Base-by-base conservation (phyloP, 2,888 invertebrate species). In the Amphipyra berbera region DNA sequence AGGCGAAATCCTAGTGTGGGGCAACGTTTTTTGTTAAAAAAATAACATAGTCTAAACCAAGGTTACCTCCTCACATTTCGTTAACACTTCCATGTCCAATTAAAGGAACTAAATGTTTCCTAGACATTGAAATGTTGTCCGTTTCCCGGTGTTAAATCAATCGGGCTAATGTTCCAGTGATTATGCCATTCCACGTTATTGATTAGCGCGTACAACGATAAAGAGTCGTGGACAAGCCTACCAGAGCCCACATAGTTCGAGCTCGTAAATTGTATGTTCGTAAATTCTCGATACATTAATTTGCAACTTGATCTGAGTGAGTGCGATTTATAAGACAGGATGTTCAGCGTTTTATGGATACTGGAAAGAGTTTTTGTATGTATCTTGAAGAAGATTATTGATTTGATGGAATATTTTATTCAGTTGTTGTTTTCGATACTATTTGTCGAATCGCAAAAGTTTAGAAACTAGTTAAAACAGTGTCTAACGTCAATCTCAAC, bases 121-220 rank as follows among this genome's bases (percentile, higher is more conserved):
- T 87, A 81, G 83, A 85, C 83, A 79, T 82, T 84, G 77, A 85
- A 82, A 84, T 79, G 85, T 83, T 78, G 85, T 81, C 68, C 58
- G 63, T 79, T 88, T 88, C 84, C 89, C 81, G 81, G 82, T 83
- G 80, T 80, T 88, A 87, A 87, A 88, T 88, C 87, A 87, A 86
- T 85, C 84, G 68, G 30, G 68, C 79, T 84, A 83, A 83, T 82
- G 79, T 73, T 81, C 63, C 62, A 61, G 70, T 79, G 83, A 85
- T 89, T 85, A 85, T 84, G 82, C 78, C 78, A 80, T 52, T 52
- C 52, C 65, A 62, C 69, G 76, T 85, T 83, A 87, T 88, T 81
- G 79, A 79, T 81, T 72, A 70, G 69, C 33, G 53, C 60, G 55
- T 52, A 53, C 40, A 42, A 56, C 62, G 68, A 68, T 70, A 76